These are phyloP conservation scores for Diplosoma virens DNA, from an alignment of 23 tunicate genomes.

Conservation along the genomic window DNA sequence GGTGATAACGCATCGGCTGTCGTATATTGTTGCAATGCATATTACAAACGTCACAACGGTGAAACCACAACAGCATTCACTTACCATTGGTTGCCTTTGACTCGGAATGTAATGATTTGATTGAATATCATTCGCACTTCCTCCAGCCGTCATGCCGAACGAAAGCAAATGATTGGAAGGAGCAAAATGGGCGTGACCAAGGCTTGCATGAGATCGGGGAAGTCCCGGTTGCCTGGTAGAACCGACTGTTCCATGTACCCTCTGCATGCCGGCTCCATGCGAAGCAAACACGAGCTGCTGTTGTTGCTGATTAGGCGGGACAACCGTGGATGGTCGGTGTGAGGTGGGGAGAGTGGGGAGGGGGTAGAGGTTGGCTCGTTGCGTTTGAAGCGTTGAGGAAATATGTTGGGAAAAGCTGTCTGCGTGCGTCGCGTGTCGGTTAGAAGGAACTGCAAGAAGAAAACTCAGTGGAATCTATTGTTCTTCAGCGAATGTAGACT, in stretches of 20 bases:
- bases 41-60: no score
- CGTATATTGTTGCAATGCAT: no score
- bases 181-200: conserved; percentile 33
- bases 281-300: conserved; percentile 15
- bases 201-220: conserved; percentile 31
- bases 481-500: no score
- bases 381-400: conserved; percentile 2
- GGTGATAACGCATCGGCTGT: conserved; percentile 48
- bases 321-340: conserved; percentile 18
- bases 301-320: conserved; percentile 19
- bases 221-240: conserved; percentile 27
- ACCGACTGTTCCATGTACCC: conserved; percentile 5
- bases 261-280: not conserved
- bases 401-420: conserved; percentile 35
- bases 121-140: conserved; percentile 3
- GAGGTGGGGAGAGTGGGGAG: conserved; percentile 30
- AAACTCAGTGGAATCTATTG: no score
- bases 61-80: conserved; percentile 32
- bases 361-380: conserved; percentile 27
- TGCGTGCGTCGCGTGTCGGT: conserved; percentile 20
- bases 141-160: conserved; percentile 28
- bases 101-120: conserved; percentile 32
- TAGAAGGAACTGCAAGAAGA: not conserved
- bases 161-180: conserved; percentile 30
- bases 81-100: conserved; percentile 16